Conservation (phyloP, 1,140 invertebrate species). For the Ceratina australensis region DNA sequence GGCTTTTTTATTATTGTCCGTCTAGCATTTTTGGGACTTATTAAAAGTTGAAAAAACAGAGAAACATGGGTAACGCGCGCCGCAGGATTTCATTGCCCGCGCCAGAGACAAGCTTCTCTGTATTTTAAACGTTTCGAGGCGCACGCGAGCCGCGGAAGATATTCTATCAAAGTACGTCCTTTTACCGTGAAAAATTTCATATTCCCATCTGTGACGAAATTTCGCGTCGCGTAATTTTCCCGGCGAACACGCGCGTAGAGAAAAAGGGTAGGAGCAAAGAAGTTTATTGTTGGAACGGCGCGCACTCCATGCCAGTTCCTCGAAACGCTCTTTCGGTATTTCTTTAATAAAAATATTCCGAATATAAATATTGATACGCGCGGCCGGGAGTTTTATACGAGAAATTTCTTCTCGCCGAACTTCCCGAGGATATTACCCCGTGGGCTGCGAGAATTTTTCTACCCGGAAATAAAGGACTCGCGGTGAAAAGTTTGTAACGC, state of each 20-base stretch:
- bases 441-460: neutral
- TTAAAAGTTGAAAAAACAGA: slow-evolving; percentile 12
- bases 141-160: neutral
- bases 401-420: neutral
- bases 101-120: neutral
- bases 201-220: neutral
- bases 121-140: slow-evolving; percentile 1
- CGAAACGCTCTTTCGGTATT: neutral
- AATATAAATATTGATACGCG: neutral
- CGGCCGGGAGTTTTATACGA: neutral
- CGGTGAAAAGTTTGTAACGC: neutral
- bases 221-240: neutral
- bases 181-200: neutral
- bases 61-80: no score
- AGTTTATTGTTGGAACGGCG: neutral
- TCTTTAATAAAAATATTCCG: neutral
- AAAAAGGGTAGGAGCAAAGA: no score
- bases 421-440: neutral
- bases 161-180: neutral
- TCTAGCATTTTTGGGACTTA: slow-evolving; percentile 21
- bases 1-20: neutral
- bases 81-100: neutral
- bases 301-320: neutral
- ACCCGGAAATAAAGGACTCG: neutral
- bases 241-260: neutral